These are phyloP conservation scores for Steinernema hermaphroditum DNA, from an alignment of 2,888 invertebrate species.

Conservation along the genomic window DNA sequence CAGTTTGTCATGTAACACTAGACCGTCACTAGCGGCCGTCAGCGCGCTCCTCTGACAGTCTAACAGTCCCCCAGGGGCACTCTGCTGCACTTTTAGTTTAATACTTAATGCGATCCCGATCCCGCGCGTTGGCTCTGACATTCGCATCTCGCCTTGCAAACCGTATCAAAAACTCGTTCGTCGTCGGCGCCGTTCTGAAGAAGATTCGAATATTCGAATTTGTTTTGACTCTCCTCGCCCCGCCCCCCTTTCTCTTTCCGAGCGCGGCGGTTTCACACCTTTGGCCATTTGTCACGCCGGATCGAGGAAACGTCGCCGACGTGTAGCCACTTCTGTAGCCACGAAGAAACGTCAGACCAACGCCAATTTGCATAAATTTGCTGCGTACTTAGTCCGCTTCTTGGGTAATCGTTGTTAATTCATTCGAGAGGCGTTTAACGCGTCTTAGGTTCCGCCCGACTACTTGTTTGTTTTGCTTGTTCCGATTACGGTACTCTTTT, in stretches of 20 bases:
- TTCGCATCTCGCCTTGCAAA: not conserved
- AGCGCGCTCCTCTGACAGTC: not conserved
- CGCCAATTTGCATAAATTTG: slow-evolving; percentile 5
- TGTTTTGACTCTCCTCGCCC: not conserved
- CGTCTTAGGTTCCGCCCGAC: not conserved
- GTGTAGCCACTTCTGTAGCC: not conserved
- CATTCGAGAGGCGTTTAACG: not conserved
- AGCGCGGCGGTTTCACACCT: slow-evolving; percentile 12
- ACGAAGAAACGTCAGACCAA: not conserved
- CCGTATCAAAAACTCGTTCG: slow-evolving; percentile 5
- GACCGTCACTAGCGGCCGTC: not conserved
- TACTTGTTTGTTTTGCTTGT: not conserved
- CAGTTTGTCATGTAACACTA: slow-evolving; percentile 9
- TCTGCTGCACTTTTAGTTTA: slow-evolving; percentile 12
- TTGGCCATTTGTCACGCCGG: slow-evolving; percentile 18
- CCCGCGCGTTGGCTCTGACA: not conserved
- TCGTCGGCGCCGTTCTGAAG: not conserved
- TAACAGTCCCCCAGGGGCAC: slow-evolving; percentile 11
- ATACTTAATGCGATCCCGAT: slow-evolving; percentile 12
- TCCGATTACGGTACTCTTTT: not conserved
- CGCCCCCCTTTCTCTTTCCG: slow-evolving; percentile 7
- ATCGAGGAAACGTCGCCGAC: not conserved
- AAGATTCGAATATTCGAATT: slow-evolving; percentile 18
- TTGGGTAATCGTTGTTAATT: no score
- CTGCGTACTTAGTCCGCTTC: not conserved